Conservation (phyloP, 2,888 invertebrate genomes). For the Xestia c-nigrum region DNA sequence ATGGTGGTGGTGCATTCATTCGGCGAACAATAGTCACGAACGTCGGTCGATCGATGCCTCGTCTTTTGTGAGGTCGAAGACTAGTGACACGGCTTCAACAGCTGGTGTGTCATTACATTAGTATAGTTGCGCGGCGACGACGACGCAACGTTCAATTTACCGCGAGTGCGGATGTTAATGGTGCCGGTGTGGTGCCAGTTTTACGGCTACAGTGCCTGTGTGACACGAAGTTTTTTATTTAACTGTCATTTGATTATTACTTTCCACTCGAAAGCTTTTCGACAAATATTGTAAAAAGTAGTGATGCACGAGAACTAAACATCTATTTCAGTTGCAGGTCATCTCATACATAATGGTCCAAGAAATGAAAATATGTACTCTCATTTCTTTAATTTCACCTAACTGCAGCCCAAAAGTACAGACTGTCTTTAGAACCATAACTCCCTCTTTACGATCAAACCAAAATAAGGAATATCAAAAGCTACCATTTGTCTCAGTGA, state of each 20-base stretch:
- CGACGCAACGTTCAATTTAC: constrained; percentile 45
- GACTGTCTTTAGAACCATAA: not conserved
- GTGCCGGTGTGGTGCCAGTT: constrained; percentile 23
- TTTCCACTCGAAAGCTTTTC: not conserved
- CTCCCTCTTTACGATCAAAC: not conserved
- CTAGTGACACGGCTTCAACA: constrained; percentile 74
- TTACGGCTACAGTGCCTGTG: constrained; percentile 29
- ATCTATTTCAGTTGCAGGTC: not conserved
- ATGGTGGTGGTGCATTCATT: constrained; percentile 84
- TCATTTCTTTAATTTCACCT: too few relatives aligned
- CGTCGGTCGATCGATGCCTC: constrained; percentile 84
- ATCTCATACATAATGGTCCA: not conserved
- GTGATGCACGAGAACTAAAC: not conserved
- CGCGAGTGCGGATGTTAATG: constrained; percentile 52
- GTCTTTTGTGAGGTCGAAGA: constrained; percentile 82
- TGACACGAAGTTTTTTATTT: constrained; percentile 20
- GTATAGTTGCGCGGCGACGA: constrained; percentile 39
- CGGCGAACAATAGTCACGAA: constrained; percentile 88
- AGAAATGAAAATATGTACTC: not conserved
- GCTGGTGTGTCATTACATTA: constrained; percentile 77
- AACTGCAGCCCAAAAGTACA: not conserved
- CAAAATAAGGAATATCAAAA: not conserved
- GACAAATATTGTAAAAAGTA: not conserved
- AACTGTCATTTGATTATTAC: not conserved
- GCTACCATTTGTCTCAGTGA: constrained; percentile 44